Conservation (phyloP, 2,113 vertebrate genomes). For the Ancistrus triradiatus region DNA sequence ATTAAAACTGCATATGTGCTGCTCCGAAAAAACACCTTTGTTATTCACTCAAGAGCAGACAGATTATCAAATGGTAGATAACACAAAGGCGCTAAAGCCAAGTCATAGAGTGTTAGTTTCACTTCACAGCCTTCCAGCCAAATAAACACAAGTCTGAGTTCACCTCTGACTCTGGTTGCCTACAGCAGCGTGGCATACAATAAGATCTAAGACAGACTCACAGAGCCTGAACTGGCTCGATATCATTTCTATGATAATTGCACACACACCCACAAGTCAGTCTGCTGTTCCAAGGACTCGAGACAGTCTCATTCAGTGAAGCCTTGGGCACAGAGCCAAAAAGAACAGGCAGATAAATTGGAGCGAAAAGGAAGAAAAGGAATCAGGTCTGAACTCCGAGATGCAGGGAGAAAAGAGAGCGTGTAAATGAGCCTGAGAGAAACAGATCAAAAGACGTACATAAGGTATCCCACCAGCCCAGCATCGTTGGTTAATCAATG, state of each 20-base stretch:
- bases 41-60: too few relatives aligned
- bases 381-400: neutral
- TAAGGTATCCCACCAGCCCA: too few relatives aligned
- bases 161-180: constrained; percentile 14
- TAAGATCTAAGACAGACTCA: neutral
- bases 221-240: constrained; percentile 11
- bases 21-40: too few relatives aligned
- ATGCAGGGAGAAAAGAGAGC: neutral
- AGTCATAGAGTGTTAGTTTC: too few relatives aligned
- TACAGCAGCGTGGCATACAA: constrained; percentile 4
- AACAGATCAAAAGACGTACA: neutral
- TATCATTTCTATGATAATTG: constrained; percentile 42
- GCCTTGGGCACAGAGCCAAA: constrained; percentile 20
- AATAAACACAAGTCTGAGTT: constrained; percentile 4
- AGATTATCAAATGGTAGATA: too few relatives aligned
- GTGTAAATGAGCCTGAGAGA: neutral
- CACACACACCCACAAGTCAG: constrained; percentile 26
- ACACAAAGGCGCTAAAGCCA: too few relatives aligned
- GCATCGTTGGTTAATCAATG: too few relatives aligned
- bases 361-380: neutral
- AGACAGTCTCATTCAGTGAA: constrained; percentile 15
- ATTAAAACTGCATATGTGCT: too few relatives aligned
- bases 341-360: constrained; percentile 13
- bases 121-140: constrained; percentile 14
- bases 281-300: constrained; percentile 29